Base-by-base conservation (phyloP, 2,888 invertebrate species). In the Troides aeacus region DNA sequence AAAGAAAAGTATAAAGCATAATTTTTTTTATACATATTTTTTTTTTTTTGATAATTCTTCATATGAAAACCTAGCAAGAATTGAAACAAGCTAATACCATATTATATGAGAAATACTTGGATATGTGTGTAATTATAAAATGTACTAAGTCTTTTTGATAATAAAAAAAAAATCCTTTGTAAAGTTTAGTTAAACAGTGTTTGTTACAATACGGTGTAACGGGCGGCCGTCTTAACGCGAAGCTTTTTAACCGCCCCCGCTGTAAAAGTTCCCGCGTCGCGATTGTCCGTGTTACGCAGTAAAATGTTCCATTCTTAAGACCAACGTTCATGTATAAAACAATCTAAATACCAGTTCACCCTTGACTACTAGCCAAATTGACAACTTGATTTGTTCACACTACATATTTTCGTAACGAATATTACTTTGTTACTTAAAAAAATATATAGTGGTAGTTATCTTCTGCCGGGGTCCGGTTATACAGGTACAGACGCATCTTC, bases 231-330 rank as follows among this genome's bases (percentile, higher is more conserved):
- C 79, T 85, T 89, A 86, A 86, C 85, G 78, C 84, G 83, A 84
- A 84, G 84, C 90, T 88, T 88, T 87, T 89, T 89, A 89, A 87
- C 86, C 89, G 86, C 88, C 87, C 86, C 84, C 79, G 88, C 85
- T 87, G 89, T 91, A 91, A 92, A 92, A 87, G 82, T 83, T 80
- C 78, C 79, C 83, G 83, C 85, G 82, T 85, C 82, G 83, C 86
- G 83, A 89, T 89, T 89, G 90, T 91, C 90, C 90, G 90, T 85
- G 89, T 91, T 91, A 92, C 91, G 90, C 90, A 85, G 88, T 90
- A 90, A 89, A 90, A 85, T 81, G 81, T 79, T 76, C 84, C 84
- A 83, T 90, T 87, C 88, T 87, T 84, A 77, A 80, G 74, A 81
- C 77, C 81, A 80, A 79, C 82, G 83, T 82, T 86, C 86, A 87